phyloP scores from a whole-genome alignment of 1,140 invertebrate species.

The Drosophila sp. region DNA sequence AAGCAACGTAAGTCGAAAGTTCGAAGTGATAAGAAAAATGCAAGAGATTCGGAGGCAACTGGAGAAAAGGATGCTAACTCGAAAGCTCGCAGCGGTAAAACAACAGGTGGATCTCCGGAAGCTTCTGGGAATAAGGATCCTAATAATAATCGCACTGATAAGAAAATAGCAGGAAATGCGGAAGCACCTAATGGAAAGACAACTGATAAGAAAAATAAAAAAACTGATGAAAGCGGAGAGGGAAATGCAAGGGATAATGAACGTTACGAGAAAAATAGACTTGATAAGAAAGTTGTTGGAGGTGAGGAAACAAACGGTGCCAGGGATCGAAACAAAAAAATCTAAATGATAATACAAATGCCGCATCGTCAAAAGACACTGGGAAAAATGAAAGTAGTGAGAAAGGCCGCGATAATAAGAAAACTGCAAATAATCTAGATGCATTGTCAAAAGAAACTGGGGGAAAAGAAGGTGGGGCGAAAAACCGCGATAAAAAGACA shows the following conservation, averaged over 20 bases:
- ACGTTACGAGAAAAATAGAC: background rate
- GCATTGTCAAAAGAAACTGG: background rate
- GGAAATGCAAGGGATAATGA: background rate
- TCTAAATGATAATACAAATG: background rate
- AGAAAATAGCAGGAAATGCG: background rate
- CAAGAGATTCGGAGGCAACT: background rate
- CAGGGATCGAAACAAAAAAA: background rate
- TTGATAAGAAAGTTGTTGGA: background rate
- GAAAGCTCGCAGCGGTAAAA: slow-evolving; percentile 5
- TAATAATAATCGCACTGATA: background rate
- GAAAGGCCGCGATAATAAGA: slow-evolving; percentile 2
- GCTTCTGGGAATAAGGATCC: slow-evolving; percentile 1
- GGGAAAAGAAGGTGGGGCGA: background rate
- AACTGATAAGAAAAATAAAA: no score
- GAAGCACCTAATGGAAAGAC: background rate
- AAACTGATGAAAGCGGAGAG: background rate
- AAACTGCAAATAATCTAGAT: no score
- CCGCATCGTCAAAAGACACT: background rate
- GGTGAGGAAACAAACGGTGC: background rate
- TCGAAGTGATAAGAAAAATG: slow-evolving; percentile 1
- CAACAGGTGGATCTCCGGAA: background rate
- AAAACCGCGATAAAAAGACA: no score
- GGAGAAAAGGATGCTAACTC: background rate
- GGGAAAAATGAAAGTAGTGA: background rate
- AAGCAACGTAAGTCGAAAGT: background rate